phyloP scores from a whole-genome alignment of 2,797 vertebrate genomes.

The Anguilla anguilla region DNA sequence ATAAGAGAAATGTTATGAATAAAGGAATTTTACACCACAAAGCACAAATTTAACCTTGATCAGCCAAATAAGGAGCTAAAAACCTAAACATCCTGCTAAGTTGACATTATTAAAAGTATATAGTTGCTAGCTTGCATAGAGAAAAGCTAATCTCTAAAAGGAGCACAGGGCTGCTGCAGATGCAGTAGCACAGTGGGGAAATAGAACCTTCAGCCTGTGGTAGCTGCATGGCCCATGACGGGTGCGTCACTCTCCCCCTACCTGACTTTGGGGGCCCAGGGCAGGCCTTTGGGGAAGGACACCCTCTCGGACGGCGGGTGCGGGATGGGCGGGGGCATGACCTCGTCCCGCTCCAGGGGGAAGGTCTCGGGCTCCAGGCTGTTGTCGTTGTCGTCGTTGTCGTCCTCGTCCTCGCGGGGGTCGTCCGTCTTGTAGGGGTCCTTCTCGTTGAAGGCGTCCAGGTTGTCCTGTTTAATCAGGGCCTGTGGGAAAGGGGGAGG shows the following conservation, averaged over 20 bases:
- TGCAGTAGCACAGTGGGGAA: not conserved
- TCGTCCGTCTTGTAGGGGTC: constrained; percentile 96
- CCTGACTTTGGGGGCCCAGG: constrained; percentile 99
- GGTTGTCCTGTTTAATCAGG: constrained; percentile 96
- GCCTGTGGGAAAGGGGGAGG: constrained; percentile 67
- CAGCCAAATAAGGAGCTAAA: not conserved
- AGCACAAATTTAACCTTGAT: not conserved
- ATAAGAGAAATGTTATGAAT: not conserved
- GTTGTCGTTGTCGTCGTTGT: constrained; percentile 91
- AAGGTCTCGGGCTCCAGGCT: constrained; percentile 90
- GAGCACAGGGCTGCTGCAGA: not conserved
- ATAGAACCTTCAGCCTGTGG: not conserved
- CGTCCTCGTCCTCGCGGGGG: constrained; percentile 91
- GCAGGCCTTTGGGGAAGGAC: constrained; percentile 92
- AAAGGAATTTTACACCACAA: not conserved
- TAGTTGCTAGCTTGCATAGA: not conserved
- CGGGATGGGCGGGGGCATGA: constrained; percentile 88
- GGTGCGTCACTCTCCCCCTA: constrained; percentile 51
- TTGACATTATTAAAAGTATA: not conserved
- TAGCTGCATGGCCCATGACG: not conserved
- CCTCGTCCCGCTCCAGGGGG: constrained; percentile 91
- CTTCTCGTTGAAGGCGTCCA: constrained; percentile 95
- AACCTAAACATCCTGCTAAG: not conserved
- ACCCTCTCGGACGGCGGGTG: constrained; percentile 88
- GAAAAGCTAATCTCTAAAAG: not conserved